Percentiles rank a stretch among this genome's conserved stretches.
phyloP scores from a whole-genome alignment of 2,888 invertebrate species.

The Hyposoter dolosus region DNA sequence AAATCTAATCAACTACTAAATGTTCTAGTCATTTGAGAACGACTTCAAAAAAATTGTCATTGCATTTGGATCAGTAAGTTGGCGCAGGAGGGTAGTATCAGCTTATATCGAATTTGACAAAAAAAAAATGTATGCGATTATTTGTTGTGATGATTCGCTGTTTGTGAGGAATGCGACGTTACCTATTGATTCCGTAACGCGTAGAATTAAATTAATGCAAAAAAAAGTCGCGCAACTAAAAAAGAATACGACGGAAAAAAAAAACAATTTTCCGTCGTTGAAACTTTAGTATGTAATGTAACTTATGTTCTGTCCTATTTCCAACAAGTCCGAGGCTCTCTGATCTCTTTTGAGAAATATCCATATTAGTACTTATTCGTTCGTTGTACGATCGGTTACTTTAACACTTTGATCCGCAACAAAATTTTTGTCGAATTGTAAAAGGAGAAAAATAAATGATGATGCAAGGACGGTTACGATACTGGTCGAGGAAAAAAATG shows the following conservation, averaged over 20 bases:
- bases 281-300: conserved; percentile 34
- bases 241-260: conserved; percentile 17
- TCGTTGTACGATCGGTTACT: conserved; percentile 49
- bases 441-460: conserved; percentile 25
- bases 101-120: conserved; percentile 16
- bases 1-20: not conserved
- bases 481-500: conserved; percentile 56
- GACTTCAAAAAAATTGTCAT: conserved; percentile 1
- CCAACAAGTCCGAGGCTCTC: conserved; percentile 44
- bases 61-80: not conserved
- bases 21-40: conserved; percentile 15
- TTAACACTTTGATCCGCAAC: conserved; percentile 41
- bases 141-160: conserved; percentile 67
- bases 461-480: conserved; percentile 30
- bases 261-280: conserved; percentile 14
- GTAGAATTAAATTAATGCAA: conserved; percentile 56
- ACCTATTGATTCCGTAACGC: conserved; percentile 70
- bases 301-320: conserved; percentile 39
- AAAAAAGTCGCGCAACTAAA: conserved; percentile 33
- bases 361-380: conserved; percentile 52
- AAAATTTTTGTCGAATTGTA: conserved; percentile 51
- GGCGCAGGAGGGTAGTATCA: not conserved
- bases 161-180: conserved; percentile 72
- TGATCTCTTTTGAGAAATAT: conserved; percentile 12
- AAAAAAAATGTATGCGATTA: conserved; percentile 60